Percentiles rank a stretch among this genome's conserved stretches.
Evolutionary conservation across 2,888 invertebrate species (phyloP).

Genomic region (Entomobrya proxima): DNA sequence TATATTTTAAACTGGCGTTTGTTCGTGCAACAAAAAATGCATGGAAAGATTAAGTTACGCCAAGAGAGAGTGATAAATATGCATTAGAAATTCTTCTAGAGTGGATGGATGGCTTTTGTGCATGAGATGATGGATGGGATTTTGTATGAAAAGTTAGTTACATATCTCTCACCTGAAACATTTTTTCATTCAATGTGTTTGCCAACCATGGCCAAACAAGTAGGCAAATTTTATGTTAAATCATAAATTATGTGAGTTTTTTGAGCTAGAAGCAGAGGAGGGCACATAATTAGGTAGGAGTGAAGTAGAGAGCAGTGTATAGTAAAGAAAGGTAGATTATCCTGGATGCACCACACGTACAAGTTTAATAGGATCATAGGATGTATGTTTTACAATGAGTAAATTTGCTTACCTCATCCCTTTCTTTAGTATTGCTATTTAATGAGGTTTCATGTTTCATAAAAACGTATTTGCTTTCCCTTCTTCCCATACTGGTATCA

Average conservation of each 20-base stretch:
- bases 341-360: neutral
- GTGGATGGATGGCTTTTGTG: too few species aligned
- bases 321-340: neutral
- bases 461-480: neutral
- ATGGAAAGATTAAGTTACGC: too few species aligned
- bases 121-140: too few species aligned
- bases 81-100: too few species aligned
- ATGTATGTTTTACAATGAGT: neutral
- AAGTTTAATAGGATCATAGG: neutral
- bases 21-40: too few species aligned
- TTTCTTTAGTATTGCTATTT: neutral
- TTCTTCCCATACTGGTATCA: slow-evolving; percentile 7
- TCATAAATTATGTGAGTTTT: neutral
- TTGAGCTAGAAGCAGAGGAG: neutral
- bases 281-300: neutral
- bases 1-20: too few species aligned
- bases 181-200: too few species aligned
- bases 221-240: neutral
- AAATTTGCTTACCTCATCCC: neutral
- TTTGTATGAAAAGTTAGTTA: too few species aligned
- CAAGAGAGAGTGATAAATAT: too few species aligned
- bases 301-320: too few species aligned
- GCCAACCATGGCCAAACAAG: neutral
- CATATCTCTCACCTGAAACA: too few species aligned
- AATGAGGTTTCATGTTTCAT: slow-evolving; percentile 7